These are phyloP conservation scores for Carcharodon carcharias DNA, from an alignment of 2,797 vertebrate genomes.

Conservation along the genomic window DNA sequence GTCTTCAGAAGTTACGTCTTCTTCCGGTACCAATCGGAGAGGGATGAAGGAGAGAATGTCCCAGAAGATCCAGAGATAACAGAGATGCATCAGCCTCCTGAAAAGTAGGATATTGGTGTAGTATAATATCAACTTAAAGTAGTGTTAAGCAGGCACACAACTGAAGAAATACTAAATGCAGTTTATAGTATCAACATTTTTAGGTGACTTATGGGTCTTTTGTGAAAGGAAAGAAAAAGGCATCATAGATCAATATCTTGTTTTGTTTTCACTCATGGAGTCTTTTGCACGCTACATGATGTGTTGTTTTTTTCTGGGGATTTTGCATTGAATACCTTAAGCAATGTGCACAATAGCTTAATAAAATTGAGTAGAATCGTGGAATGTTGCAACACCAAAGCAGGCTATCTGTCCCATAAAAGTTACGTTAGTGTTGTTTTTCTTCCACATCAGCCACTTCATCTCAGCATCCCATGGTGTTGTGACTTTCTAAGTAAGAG, in stretches of 20 bases:
- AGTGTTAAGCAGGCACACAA: rapidly evolving
- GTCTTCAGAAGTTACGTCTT: conserved; percentile 63
- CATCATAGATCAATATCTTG: not conserved
- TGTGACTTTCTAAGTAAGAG: not conserved
- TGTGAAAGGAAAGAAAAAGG: not conserved
- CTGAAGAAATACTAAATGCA: not conserved
- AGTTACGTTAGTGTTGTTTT: not conserved
- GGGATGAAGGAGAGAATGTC: conserved; percentile 47
- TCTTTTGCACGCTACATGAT: not conserved
- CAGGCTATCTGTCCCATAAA: not conserved
- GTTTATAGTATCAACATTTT: not conserved
- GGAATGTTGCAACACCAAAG: not conserved
- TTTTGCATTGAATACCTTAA: not conserved
- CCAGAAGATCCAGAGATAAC: conserved; percentile 56
- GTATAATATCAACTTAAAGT: not conserved
- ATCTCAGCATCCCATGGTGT: not conserved
- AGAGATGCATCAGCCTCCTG: conserved; percentile 47
- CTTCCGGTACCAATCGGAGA: conserved; percentile 57
- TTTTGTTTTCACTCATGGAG: not conserved
- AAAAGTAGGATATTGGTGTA: conserved; percentile 48
- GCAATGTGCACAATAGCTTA: not conserved
- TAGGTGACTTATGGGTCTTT: not conserved
- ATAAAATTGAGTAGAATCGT: not conserved
- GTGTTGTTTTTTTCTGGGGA: not conserved
- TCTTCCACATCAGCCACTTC: not conserved